phyloP scores from a whole-genome alignment of 2,797 vertebrate species.

The Hipposideros larvatus region DNA sequence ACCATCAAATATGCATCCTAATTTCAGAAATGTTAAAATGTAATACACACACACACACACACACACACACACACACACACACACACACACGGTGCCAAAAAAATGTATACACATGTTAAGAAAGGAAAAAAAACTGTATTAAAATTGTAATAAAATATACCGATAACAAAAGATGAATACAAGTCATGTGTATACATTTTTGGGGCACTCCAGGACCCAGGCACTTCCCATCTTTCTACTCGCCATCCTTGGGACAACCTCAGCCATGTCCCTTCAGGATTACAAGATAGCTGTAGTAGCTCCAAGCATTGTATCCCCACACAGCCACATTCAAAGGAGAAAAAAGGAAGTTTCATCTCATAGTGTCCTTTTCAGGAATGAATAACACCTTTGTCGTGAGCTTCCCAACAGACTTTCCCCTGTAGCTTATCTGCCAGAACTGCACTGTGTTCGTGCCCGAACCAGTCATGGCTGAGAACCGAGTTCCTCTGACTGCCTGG shows the following conservation, averaged over 20 bases:
- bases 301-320: not conserved
- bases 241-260: not conserved
- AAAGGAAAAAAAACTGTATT: no score
- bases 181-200: no score
- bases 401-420: not conserved
- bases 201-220: not conserved
- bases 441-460: not conserved
- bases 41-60: not conserved
- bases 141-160: no score
- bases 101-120: no score
- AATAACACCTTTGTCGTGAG: not conserved
- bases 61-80: no score
- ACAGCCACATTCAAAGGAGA: not conserved
- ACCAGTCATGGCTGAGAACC: not conserved
- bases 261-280: rapidly evolving
- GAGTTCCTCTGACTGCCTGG: not conserved
- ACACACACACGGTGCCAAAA: no score
- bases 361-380: not conserved
- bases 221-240: not conserved
- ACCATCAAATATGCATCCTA: not conserved
- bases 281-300: not conserved
- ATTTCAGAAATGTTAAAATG: not conserved
- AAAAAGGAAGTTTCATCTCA: not conserved
- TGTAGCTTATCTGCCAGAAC: not conserved
- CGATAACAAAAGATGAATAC: no score